Evolutionary conservation across 1,140 invertebrate genomes (phyloP).

Genomic region (Hormaphis cornu): DNA sequence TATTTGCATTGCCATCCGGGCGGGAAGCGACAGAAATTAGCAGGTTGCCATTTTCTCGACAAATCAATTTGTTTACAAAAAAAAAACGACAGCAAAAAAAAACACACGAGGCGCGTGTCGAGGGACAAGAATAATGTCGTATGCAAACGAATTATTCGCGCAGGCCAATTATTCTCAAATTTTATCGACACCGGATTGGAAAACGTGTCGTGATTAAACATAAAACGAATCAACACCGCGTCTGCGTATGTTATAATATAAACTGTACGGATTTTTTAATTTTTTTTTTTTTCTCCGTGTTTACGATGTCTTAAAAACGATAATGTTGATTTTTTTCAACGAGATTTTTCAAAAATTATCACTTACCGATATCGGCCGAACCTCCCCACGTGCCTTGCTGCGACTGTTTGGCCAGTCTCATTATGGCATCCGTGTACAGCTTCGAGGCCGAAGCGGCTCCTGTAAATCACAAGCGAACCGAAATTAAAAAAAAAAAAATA

Average conservation of each 20-base stretch:
- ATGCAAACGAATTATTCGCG: background rate
- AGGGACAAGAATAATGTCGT: background rate
- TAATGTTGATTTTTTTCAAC: too few species aligned
- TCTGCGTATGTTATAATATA: too few species aligned
- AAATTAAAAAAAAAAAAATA: background rate
- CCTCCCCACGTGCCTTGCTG: conserved; percentile 80
- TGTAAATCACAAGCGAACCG: conserved; percentile 42
- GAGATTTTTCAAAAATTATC: too few species aligned
- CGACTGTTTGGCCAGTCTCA: conserved; percentile 72
- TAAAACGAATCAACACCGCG: too few species aligned
- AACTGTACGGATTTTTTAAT: too few species aligned
- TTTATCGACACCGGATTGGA: background rate
- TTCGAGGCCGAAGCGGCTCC: conserved; percentile 76
- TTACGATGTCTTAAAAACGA: too few species aligned
- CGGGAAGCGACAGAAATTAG: conserved; percentile 10
- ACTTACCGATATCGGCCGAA: conserved; percentile 80
- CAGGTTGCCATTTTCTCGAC: background rate
- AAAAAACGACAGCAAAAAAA: too few species aligned
- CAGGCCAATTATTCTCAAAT: background rate
- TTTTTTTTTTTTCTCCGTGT: too few species aligned
- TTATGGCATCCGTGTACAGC: conserved; percentile 76
- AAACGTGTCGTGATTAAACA: background rate
- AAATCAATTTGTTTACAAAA: conserved; percentile 9
- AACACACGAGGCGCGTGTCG: background rate
- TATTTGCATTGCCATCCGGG: conserved; percentile 15